Base-by-base conservation (phyloP, 2,888 invertebrate genomes). In the Chesias legatella region DNA sequence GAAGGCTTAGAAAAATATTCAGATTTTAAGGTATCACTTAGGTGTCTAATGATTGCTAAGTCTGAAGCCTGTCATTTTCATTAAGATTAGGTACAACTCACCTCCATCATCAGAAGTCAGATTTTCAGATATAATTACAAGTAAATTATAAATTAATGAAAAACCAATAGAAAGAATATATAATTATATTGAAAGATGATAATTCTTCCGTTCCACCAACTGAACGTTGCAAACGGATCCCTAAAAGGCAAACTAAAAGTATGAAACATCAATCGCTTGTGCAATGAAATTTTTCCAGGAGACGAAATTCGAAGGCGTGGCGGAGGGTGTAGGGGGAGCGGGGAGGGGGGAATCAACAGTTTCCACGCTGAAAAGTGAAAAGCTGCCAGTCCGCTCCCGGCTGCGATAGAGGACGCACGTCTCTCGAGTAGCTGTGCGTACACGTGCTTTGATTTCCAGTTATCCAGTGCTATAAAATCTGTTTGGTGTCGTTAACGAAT, bases 201-300 rank as follows among this genome's bases (percentile, higher is more conserved):
- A n/a, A n/a, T n/a, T n/a, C n/a, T 17, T 17, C 13, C 13, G 13
- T 17, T 17, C 5, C n/a, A n/a, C n/a, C n/a, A 17, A 3, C 5
- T 3, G 13, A 17, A 17, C 5, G 13, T 17, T 22, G n/a, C 6
- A 5, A 22, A 22, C 22, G 22, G 22, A 22, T n/a, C 22, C 7
- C 22, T 22, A 22, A 23, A 13, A 29, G 35, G 23, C 23, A n/a
- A 9, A 34, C 17, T 13, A 13, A 25, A 34, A 30, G 30, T 27
- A 35, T 3, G 20, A 20, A 3, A 30, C 39, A 40, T 36, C 33
- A 33, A 10, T 36, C 26, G 26, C 9, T 30, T 40, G 31, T 42
- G 45, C 45, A 45, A 44, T 29, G 33, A 37, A 36, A 30, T 36
- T 45, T 44, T 45, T 36, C 45, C 45, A 36, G 45, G 27, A 40